Evolutionary conservation across 2,888 invertebrate species (phyloP), one percentile per base, ranked within the genome.

Genomic region (Octodonta nipae): DNA sequence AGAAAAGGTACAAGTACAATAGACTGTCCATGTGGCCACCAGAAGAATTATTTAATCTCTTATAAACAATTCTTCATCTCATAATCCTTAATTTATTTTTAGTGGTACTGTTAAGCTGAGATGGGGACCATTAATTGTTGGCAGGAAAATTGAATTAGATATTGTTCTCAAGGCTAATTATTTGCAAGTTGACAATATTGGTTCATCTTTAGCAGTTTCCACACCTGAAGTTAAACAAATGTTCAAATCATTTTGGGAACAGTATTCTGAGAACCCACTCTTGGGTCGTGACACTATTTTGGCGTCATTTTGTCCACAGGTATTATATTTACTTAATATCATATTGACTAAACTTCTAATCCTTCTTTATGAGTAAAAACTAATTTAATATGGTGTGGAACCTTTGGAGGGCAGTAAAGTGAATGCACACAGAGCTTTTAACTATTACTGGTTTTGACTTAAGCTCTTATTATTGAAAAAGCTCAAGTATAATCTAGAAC

Each of bases 271-370:
- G 13, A 64, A 71, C 38, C 79, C 81, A 1, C 60, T 89, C 40
- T 66, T 67, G 36, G 87, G 78, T 1, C 68, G 89, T 40, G 80
- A 89, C 59, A 66, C 72, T 40, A 85, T 91, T 45, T 55, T 89
- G 24, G 68, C 75, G 35, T 81, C 84, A 31, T 73, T 89, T 40
- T 86, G 84, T 60, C 85, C 89, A n/a, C 76, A 84, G 66, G 81
- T 83, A 58, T 28, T 24, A 22, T 29, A 27, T 15, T 1, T 33
- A 11, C 10, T 6, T 17, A 26, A 4, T 17, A n/a, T 28, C 28
- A 29, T n/a, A n/a, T n/a, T n/a, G n/a, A n/a, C n/a, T n/a, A n/a
- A n/a, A n/a, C n/a, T n/a, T n/a, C n/a, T n/a, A n/a, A n/a, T n/a
- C n/a, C n/a, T n/a, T n/a, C n/a, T n/a, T n/a, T n/a, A n/a, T n/a